Conservation (phyloP, 92 coral and sea anemone species). For the Palythoa grandiflora region DNA sequence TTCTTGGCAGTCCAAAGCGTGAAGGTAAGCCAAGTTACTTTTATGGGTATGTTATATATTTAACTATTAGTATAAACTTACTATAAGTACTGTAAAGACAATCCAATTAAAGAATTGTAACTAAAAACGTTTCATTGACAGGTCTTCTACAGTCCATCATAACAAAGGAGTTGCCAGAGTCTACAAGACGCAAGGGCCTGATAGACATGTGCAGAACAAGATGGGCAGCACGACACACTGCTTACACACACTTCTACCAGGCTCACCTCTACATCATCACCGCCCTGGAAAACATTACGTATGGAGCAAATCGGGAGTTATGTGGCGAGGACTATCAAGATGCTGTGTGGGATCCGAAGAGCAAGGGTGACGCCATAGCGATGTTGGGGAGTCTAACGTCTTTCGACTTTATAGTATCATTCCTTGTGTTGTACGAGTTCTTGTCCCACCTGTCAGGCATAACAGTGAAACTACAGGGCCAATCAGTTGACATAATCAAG, state of each 20-base stretch:
- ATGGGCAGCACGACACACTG: constrained; percentile 64
- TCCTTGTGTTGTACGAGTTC: constrained; percentile 49
- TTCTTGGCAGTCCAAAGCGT: constrained; percentile 45
- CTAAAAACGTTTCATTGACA: constrained; percentile 25
- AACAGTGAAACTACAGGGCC: constrained; percentile 60
- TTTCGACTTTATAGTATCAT: constrained; percentile 45
- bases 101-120: not conserved
- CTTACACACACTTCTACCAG: constrained; percentile 35
- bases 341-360: constrained; percentile 47
- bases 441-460: constrained; percentile 56
- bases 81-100: constrained; percentile 2
- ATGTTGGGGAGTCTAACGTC: constrained; percentile 51
- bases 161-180: constrained; percentile 46
- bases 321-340: constrained; percentile 44
- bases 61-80: constrained; percentile 3
- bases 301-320: constrained; percentile 51
- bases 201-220: constrained; percentile 58
- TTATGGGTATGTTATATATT: not conserved
- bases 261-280: not conserved
- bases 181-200: constrained; percentile 45
- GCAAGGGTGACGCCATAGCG: constrained; percentile 59
- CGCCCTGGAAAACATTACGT: constrained; percentile 36
- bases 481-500: constrained; percentile 35
- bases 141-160: constrained; percentile 54
- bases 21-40: constrained; percentile 17